These are phyloP conservation scores for Eriosoma lanigerum DNA, from an alignment of 1,140 invertebrate genomes.

Conservation along the genomic window DNA sequence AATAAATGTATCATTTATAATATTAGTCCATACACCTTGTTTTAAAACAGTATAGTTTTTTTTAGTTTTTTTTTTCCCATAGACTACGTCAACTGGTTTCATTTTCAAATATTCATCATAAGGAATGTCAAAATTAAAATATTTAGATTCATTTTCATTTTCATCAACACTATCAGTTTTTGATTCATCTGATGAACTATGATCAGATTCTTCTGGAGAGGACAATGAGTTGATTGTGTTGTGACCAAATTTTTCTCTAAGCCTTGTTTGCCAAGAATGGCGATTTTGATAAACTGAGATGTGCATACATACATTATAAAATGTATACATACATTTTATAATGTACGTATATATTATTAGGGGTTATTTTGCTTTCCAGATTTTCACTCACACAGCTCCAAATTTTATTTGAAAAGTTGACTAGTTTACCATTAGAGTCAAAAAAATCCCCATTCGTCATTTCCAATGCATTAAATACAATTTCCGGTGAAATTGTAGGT, in stretches of 20 bases:
- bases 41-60: constrained; percentile 11
- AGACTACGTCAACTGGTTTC: not conserved
- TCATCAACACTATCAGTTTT: not conserved
- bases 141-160: not conserved
- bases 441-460: too few relatives aligned
- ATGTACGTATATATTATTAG: not conserved
- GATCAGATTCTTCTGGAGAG: not conserved
- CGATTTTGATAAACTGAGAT: constrained; percentile 11
- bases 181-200: not conserved
- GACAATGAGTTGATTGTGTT: not conserved
- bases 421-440: not conserved
- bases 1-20: not conserved
- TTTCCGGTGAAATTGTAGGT: too few relatives aligned
- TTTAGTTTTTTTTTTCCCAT: not conserved
- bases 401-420: not conserved
- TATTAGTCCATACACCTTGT: constrained; percentile 15
- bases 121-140: not conserved
- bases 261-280: not conserved
- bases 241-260: not conserved
- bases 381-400: not conserved
- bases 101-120: constrained; percentile 11
- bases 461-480: too few relatives aligned
- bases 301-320: too few relatives aligned
- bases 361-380: not conserved
- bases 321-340: too few relatives aligned